Percentiles rank a stretch among this genome's conserved stretches.
phyloP scores from a whole-genome alignment of 2,113 vertebrate species.

The Phalacrocorax aristotelis region DNA sequence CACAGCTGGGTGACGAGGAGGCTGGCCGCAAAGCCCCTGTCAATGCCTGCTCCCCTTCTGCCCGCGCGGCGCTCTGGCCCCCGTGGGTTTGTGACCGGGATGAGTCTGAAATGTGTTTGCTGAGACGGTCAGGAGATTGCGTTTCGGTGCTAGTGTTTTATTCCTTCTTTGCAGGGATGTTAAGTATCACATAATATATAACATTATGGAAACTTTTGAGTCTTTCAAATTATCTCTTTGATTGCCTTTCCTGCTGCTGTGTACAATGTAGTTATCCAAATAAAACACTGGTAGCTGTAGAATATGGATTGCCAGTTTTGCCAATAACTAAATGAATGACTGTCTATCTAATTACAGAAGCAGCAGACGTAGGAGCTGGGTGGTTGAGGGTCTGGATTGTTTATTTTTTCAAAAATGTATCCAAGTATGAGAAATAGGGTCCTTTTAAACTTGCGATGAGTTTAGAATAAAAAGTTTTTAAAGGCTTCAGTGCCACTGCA shows the following conservation, averaged over 20 bases:
- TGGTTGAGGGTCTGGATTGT: background rate
- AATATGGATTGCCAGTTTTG: background rate
- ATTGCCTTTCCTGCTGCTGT: background rate
- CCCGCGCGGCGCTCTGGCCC: accelerated
- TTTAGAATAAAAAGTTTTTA: background rate
- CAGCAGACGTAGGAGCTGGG: background rate
- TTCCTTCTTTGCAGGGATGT: background rate
- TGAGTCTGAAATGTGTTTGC: background rate
- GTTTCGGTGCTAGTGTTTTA: background rate
- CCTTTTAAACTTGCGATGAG: background rate
- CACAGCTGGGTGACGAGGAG: accelerated
- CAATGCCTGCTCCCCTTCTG: background rate
- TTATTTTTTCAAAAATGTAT: background rate
- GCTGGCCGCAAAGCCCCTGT: background rate
- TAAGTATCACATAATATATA: background rate
- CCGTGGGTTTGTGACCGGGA: background rate
- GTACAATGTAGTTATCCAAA: background rate
- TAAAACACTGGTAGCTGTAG: background rate
- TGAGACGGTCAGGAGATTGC: background rate
- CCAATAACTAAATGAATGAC: background rate
- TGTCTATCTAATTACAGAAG: background rate
- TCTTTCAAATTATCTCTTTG: background rate
- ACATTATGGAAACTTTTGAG: background rate
- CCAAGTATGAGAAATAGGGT: background rate
- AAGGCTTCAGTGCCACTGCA: background rate